These are phyloP conservation scores for Amiota communis DNA, from an alignment of 2,888 invertebrate species.

Conservation along the genomic window DNA sequence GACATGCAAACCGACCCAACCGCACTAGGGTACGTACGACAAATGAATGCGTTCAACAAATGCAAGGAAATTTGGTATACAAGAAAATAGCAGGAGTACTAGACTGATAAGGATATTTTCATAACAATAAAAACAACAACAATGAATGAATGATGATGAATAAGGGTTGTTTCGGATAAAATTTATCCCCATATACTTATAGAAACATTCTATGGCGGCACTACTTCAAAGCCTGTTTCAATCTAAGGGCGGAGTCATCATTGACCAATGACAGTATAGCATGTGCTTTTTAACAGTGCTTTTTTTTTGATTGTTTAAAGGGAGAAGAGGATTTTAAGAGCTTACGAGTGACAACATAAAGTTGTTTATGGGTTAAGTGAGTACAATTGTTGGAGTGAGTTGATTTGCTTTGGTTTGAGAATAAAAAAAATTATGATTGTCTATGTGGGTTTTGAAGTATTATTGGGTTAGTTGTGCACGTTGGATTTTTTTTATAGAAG, in stretches of 20 bases:
- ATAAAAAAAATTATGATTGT: neutral
- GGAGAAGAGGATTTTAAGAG: constrained; percentile 2
- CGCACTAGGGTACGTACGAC: constrained; percentile 33
- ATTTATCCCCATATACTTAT: neutral
- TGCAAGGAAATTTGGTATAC: constrained; percentile 10
- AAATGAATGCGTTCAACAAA: constrained; percentile 32
- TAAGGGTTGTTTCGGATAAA: constrained; percentile 28
- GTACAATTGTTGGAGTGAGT: neutral
- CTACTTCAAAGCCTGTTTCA: constrained; percentile 28
- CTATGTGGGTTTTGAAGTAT: no score
- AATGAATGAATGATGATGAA: neutral
- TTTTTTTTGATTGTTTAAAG: neutral
- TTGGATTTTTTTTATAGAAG: no score
- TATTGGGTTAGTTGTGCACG: no score
- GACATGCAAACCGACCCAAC: neutral
- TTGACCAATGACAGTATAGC: constrained; percentile 31
- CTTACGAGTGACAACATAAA: neutral
- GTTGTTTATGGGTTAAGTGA: no score
- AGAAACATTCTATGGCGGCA: constrained; percentile 32
- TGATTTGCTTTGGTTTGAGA: neutral
- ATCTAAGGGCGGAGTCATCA: constrained; percentile 26
- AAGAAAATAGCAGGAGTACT: neutral
- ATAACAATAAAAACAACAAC: neutral
- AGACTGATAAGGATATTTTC: constrained; percentile 19
- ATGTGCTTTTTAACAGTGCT: constrained; percentile 29